Percentiles rank a stretch among this genome's conserved stretches.
phyloP scores from a whole-genome alignment of 2,888 invertebrate species.

The Prosopocoilus inquinatus region DNA sequence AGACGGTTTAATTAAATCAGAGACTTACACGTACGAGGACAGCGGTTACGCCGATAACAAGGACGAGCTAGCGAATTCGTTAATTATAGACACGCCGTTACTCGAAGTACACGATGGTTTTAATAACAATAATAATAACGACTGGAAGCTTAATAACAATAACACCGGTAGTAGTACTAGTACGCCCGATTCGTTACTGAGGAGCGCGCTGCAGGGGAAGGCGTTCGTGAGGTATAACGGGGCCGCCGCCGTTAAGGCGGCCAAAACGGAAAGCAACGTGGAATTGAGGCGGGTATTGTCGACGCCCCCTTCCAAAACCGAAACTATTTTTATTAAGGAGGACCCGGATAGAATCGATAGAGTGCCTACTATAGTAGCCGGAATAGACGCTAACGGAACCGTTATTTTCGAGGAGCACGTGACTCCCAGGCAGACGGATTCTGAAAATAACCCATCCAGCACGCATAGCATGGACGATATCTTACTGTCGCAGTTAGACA shows the following conservation, averaged over 20 bases:
- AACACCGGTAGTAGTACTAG: conserved; percentile 31
- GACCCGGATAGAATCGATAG: conserved; percentile 42
- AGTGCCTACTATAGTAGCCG: conserved; percentile 48
- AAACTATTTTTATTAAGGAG: conserved; percentile 46
- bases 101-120: conserved; percentile 57
- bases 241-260: conserved; percentile 34
- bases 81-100: conserved; percentile 56
- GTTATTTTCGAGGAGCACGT: conserved; percentile 41
- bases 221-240: conserved; percentile 52
- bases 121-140: conserved; percentile 78
- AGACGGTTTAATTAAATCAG: conserved; percentile 66
- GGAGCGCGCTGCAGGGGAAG: conserved; percentile 83
- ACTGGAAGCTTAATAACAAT: conserved; percentile 77
- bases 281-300: conserved; percentile 60
- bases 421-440: conserved; percentile 51
- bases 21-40: conserved; percentile 74
- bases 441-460: conserved; percentile 33
- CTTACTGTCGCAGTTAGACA: conserved; percentile 65
- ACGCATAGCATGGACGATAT: conserved; percentile 69
- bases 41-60: conserved; percentile 70
- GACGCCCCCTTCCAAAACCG: conserved; percentile 50
- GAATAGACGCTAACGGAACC: conserved; percentile 47
- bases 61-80: conserved; percentile 52
- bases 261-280: conserved; percentile 44
- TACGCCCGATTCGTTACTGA: conserved; percentile 69